phyloP scores from a whole-genome alignment of 2,888 invertebrate species.

The Orchesella flavescens region DNA sequence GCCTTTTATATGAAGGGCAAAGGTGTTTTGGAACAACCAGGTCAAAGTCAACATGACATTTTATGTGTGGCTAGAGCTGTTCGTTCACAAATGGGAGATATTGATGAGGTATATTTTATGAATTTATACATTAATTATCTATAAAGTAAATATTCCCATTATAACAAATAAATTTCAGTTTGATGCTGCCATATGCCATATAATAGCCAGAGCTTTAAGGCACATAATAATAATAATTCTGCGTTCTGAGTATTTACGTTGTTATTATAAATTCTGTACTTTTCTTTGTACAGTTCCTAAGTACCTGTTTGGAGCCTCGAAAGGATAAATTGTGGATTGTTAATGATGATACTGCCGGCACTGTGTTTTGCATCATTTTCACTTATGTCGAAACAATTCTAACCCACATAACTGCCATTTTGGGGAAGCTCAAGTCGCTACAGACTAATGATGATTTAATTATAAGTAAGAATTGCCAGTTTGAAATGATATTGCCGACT shows the following conservation, averaged over 20 bases:
- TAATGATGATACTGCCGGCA: constrained; percentile 53
- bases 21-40: constrained; percentile 38
- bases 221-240: too few relatives aligned
- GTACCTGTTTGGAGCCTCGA: too few relatives aligned
- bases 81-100: constrained; percentile 40
- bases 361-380: constrained; percentile 50
- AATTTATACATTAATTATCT: too few relatives aligned
- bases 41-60: constrained; percentile 38
- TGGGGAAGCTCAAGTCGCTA: constrained; percentile 59
- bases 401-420: constrained; percentile 32
- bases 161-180: too few relatives aligned
- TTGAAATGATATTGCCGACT: too few relatives aligned
- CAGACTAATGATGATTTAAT: background rate
- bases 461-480: too few relatives aligned
- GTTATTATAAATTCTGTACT: too few relatives aligned
- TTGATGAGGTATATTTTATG: constrained; percentile 49
- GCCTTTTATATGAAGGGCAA: constrained; percentile 31
- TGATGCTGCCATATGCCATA: too few relatives aligned
- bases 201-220: too few relatives aligned
- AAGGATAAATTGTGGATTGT: constrained; percentile 61
- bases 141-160: too few relatives aligned
- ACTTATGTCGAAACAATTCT: constrained; percentile 50
- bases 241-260: too few relatives aligned
- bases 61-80: constrained; percentile 49
- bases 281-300: too few relatives aligned